Evolutionary conservation across 92 coral and sea anemone genomes (phyloP), one percentile per base, ranked within the genome.

Genomic region (Parazoanthus swiftii): DNA sequence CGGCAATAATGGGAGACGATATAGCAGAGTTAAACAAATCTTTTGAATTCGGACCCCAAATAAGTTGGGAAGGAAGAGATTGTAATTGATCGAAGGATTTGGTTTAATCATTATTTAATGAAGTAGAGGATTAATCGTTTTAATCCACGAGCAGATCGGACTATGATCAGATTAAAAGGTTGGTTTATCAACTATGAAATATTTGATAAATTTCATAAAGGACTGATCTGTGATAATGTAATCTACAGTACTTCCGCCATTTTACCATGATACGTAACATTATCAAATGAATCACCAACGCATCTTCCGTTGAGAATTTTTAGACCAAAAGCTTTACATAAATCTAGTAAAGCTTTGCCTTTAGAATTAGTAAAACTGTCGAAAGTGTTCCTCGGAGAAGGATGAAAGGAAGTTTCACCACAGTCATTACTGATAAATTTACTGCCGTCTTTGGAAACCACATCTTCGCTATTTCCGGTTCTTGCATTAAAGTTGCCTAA

Each of bases 181-280:
- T 81, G 68, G 37, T 56, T 81, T 80, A 29, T 80, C 85, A 50
- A 80, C 85, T 50, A 65, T 80, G 68, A 46, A 80, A 46, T 80
- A 80, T 80, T 80, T 80, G 68, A 80, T 33, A 80, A 6, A 80
- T 54, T 39, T 80, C 63, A 80, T 50, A 80, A 80, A 65, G 46
- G 42, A 80, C 85, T 80, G 85, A 80, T 80, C 85, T 80, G 85
- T 80, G 68, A 80, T 80, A 1, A 80, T 80, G 37, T 80, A 80
- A 1, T 80, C 85, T 50, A 80, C 71, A 42, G 70, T 80, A 65
- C 85, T 80, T 50, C 37, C 85, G 73, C 85, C 86, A 81, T 81
- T 81, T 71, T 65, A 0, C 75, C 74, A 81, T 65, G 54, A 59
- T 81, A 81, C 26, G 74, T 58, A 2, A 58, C n/a, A 65, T 71